phyloP scores from a whole-genome alignment of 1,140 invertebrate species.

The Hyphantria cunea region DNA sequence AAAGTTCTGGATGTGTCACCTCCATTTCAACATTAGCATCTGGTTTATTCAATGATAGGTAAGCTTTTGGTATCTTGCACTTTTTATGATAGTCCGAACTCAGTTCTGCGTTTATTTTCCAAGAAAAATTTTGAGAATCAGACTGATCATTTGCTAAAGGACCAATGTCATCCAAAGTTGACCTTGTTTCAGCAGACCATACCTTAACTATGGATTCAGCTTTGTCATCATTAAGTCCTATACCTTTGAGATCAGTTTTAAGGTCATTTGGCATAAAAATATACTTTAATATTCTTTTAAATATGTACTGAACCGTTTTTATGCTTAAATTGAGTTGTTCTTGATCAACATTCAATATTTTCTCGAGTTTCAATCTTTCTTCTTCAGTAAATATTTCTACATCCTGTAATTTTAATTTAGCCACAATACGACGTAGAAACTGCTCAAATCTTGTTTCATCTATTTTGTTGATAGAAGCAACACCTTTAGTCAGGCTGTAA shows the following conservation, averaged over 20 bases:
- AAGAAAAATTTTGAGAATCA: slow-evolving; percentile 55
- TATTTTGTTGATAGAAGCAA: slow-evolving; percentile 54
- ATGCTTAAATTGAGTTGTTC: slow-evolving; percentile 57
- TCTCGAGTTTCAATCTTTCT: slow-evolving; percentile 61
- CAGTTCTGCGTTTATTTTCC: slow-evolving; percentile 70
- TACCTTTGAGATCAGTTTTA: slow-evolving; percentile 53
- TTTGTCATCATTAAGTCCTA: slow-evolving; percentile 65
- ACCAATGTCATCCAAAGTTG: slow-evolving; percentile 55
- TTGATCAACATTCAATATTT: slow-evolving; percentile 65
- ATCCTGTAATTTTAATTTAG: slow-evolving; percentile 58
- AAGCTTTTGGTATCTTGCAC: slow-evolving; percentile 66
- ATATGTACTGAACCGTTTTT: slow-evolving; percentile 64
- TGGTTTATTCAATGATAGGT: slow-evolving; percentile 45
- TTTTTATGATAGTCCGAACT: slow-evolving; percentile 69
- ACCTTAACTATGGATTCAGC: slow-evolving; percentile 59
- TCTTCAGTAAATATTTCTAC: slow-evolving; percentile 66
- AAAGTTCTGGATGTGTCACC: slow-evolving; percentile 63
- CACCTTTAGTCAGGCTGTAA: slow-evolving; percentile 66
- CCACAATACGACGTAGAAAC: slow-evolving; percentile 60
- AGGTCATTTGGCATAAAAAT: slow-evolving; percentile 69
- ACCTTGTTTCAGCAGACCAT: slow-evolving; percentile 66
- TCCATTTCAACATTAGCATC: slow-evolving; percentile 57
- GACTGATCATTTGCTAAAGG: slow-evolving; percentile 40
- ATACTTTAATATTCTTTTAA: slow-evolving; percentile 66
- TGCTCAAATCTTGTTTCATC: slow-evolving; percentile 67